These are phyloP conservation scores for Megamerina dolium DNA, from an alignment of 2,888 invertebrate genomes.

Conservation along the genomic window DNA sequence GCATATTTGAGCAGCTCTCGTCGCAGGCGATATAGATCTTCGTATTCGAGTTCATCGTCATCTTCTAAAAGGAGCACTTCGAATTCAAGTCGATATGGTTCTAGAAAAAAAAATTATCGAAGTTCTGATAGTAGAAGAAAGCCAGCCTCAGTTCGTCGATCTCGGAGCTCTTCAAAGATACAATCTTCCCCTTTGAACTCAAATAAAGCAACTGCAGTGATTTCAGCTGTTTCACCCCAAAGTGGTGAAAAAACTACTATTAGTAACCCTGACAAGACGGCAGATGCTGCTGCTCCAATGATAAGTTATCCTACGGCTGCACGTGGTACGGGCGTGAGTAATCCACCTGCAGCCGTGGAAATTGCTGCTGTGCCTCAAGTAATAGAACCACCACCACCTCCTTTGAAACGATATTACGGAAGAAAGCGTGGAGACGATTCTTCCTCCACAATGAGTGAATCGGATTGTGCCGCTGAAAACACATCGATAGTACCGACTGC, in stretches of 20 bases:
- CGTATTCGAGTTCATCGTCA: slow-evolving; percentile 20
- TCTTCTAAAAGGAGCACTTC: slow-evolving; percentile 9
- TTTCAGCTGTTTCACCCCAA: not conserved
- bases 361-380: slow-evolving; percentile 29
- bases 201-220: not conserved
- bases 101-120: slow-evolving; percentile 10
- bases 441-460: slow-evolving; percentile 45
- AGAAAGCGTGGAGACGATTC: slow-evolving; percentile 54
- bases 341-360: not conserved
- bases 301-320: slow-evolving; percentile 33
- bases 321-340: slow-evolving; percentile 12
- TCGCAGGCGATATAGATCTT: slow-evolving; percentile 20
- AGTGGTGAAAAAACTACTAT: not conserved
- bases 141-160: not conserved
- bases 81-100: slow-evolving; percentile 8
- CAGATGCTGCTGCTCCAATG: slow-evolving; percentile 15
- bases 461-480: slow-evolving; percentile 30
- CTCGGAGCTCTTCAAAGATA: not conserved
- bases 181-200: not conserved
- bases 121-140: slow-evolving; percentile 6
- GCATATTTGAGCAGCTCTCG: too few relatives aligned
- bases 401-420: slow-evolving; percentile 56
- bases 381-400: slow-evolving; percentile 43
- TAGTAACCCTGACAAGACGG: not conserved
- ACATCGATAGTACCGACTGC: slow-evolving; percentile 18